A percentile compares a stretch with the other conserved stretches of the same genome.
Evolutionary conservation across 2,888 invertebrate species (phyloP).

Genomic region (Yponomeuta plumbellus): DNA sequence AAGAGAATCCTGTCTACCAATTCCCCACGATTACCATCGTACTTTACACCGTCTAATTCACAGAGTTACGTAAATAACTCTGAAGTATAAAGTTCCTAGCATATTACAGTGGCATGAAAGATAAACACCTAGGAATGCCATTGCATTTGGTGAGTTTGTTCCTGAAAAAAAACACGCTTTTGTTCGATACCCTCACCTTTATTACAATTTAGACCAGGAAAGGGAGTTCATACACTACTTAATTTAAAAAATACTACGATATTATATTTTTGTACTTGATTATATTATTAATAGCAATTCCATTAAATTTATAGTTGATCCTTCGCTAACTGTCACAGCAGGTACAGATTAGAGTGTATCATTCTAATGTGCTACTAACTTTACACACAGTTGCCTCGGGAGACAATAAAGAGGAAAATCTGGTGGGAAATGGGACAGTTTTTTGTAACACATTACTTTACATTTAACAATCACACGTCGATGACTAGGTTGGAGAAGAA

Average conservation of each 20-base stretch:
- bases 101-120: too few relatives aligned
- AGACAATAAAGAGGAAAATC: constrained; percentile 64
- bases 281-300: too few relatives aligned
- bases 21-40: not conserved
- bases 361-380: too few relatives aligned
- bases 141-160: too few relatives aligned
- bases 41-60: not conserved
- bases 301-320: too few relatives aligned
- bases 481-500: not conserved
- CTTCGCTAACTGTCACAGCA: not conserved
- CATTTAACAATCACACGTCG: not conserved
- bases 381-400: constrained; percentile 17
- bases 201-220: too few relatives aligned
- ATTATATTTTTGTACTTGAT: too few relatives aligned
- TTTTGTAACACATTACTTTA: constrained; percentile 34
- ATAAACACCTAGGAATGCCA: too few relatives aligned
- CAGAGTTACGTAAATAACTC: not conserved
- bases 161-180: too few relatives aligned
- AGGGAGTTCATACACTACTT: too few relatives aligned
- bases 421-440: constrained; percentile 58
- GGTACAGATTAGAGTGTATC: not conserved
- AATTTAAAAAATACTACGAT: too few relatives aligned
- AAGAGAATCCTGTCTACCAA: not conserved
- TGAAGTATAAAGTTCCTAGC: not conserved
- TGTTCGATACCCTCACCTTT: too few relatives aligned